Evolutionary conservation across 2,113 vertebrate genomes (phyloP).

Genomic region (Recurvirostra avosetta): DNA sequence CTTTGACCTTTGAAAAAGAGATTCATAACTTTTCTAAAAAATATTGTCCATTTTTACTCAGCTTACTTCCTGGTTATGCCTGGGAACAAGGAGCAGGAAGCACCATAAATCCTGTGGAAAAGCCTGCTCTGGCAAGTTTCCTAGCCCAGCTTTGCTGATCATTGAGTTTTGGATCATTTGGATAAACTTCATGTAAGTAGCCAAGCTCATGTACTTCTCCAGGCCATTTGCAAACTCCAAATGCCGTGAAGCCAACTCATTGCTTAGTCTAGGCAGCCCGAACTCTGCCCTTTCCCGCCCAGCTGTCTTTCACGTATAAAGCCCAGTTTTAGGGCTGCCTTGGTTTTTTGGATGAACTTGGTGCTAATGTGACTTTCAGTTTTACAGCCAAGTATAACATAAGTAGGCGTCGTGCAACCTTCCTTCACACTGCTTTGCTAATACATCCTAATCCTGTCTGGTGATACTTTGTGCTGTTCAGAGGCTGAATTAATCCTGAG

Average conservation of each 20-base stretch:
- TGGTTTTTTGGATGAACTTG: slow-evolving; percentile 5
- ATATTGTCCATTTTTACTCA: slow-evolving; percentile 49
- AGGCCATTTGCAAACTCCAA: background rate
- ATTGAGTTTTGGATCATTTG: slow-evolving; percentile 8
- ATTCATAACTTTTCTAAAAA: slow-evolving; percentile 11
- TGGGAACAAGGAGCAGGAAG: slow-evolving; percentile 60
- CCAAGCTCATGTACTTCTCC: background rate
- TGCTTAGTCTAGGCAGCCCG: background rate
- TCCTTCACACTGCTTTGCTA: background rate
- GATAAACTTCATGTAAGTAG: background rate
- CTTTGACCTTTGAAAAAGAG: slow-evolving; percentile 25
- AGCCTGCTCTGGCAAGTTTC: slow-evolving; percentile 37
- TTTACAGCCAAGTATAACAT: slow-evolving; percentile 37
- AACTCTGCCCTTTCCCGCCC: slow-evolving; percentile 3
- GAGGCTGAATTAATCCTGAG: background rate
- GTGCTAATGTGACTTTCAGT: background rate
- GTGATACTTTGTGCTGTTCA: background rate
- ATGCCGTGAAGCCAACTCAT: background rate
- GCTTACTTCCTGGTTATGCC: slow-evolving; percentile 42
- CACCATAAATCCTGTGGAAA: slow-evolving; percentile 46
- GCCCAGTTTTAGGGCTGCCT: background rate
- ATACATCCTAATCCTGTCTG: slow-evolving; percentile 1
- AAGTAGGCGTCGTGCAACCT: background rate
- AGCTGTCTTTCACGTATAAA: background rate
- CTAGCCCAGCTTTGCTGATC: slow-evolving; percentile 47